A percentile compares a stretch with the other conserved stretches of the same genome.
phyloP scores from a whole-genome alignment of 2,113 vertebrate genomes.

The Silurus meridionalis region DNA sequence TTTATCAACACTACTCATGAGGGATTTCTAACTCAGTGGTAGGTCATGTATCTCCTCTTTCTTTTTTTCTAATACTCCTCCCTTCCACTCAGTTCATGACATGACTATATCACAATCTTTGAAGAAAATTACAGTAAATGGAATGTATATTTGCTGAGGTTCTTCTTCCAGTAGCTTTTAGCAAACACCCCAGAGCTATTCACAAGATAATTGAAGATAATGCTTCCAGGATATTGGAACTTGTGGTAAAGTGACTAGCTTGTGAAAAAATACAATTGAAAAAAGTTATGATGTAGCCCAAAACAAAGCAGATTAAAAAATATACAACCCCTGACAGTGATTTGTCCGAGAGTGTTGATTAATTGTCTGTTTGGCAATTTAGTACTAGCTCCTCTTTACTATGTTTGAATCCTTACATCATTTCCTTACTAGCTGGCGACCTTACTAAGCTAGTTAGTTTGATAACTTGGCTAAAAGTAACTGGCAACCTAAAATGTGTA shows the following conservation, averaged over 20 bases:
- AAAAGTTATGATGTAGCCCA: background rate
- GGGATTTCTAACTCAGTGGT: conserved; percentile 39
- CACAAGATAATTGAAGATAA: background rate
- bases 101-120: background rate
- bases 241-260: background rate
- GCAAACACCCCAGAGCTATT: background rate
- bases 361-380: background rate
- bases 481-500: background rate
- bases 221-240: background rate
- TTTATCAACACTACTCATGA: conserved; percentile 41
- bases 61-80: conserved; percentile 22
- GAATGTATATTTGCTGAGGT: background rate
- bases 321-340: background rate
- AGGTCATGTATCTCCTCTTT: conserved; percentile 33
- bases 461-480: background rate
- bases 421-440: background rate
- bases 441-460: background rate
- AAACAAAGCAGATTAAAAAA: background rate
- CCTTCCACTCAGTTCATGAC: background rate
- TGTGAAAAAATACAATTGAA: background rate
- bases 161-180: background rate
- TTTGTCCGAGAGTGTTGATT: background rate
- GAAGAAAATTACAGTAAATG: background rate
- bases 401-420: background rate
- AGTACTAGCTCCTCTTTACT: background rate